phyloP scores from a whole-genome alignment of 2,888 invertebrate species.

The Elegia similella region DNA sequence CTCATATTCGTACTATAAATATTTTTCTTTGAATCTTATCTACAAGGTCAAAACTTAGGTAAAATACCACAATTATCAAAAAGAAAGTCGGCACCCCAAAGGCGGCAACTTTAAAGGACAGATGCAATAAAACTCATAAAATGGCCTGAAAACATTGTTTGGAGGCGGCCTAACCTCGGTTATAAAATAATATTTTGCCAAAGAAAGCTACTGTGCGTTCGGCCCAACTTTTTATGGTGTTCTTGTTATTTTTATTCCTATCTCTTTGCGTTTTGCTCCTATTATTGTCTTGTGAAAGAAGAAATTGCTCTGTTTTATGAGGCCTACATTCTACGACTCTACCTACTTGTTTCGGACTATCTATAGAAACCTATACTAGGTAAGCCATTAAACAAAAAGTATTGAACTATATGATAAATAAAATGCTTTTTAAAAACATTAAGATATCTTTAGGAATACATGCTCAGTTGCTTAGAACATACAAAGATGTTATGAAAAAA shows the following conservation, averaged over 20 bases:
- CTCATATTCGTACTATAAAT: no score
- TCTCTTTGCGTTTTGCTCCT: background rate
- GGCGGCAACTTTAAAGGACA: conserved; percentile 53
- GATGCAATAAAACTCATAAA: conserved; percentile 64
- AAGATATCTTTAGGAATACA: no score
- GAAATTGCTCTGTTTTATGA: background rate
- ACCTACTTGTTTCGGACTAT: no score
- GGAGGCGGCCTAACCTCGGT: conserved; percentile 38
- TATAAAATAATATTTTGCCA: conserved; percentile 47
- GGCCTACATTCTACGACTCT: no score
- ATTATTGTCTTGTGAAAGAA: background rate
- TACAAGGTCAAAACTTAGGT: conserved; percentile 23
- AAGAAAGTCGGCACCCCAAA: conserved; percentile 56
- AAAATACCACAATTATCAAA: conserved; percentile 32
- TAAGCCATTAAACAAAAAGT: no score
- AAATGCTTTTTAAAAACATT: no score
- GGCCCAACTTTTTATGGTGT: background rate
- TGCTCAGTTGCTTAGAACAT: no score
- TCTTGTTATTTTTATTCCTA: background rate
- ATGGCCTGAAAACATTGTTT: conserved; percentile 58
- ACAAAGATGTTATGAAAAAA: no score
- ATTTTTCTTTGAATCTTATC: background rate
- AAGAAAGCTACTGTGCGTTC: conserved; percentile 60
- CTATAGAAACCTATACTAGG: no score
- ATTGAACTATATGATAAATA: no score